Conservation (phyloP, 2,113 vertebrate species). For the Galeopterus variegatus region DNA sequence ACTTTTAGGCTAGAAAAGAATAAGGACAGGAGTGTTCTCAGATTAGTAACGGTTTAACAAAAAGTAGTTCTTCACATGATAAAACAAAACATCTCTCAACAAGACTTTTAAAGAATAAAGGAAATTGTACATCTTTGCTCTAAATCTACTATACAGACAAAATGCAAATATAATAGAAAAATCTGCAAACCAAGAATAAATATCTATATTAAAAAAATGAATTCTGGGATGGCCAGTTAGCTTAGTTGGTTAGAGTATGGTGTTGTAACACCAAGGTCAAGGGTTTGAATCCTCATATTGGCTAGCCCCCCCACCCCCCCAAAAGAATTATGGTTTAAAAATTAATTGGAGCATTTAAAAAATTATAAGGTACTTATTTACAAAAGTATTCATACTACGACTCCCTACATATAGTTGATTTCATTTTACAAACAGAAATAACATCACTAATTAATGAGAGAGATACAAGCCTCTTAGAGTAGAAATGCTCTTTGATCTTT, state of each 20-base stretch:
- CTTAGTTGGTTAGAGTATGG: no score
- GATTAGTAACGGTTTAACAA: not conserved
- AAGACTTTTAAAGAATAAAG: not conserved
- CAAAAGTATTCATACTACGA: not conserved
- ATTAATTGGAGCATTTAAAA: not conserved
- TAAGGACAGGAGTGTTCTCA: conserved; percentile 24
- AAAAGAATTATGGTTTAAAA: conserved; percentile 4
- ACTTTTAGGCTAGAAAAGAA: conserved; percentile 4
- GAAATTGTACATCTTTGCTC: not conserved
- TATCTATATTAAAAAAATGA: not conserved
- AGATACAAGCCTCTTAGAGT: not conserved
- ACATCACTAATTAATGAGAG: not conserved
- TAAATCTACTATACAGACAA: not conserved
- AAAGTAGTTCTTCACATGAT: conserved; percentile 24
- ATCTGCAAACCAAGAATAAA: not conserved
- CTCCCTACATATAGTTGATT: not conserved
- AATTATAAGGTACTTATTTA: not conserved
- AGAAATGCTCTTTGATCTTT: conserved; percentile 43
- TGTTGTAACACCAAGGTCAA: no score
- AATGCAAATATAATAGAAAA: not conserved
- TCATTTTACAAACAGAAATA: conserved; percentile 40
- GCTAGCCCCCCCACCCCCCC: no score
- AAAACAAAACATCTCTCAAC: not conserved
- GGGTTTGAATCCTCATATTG: no score
- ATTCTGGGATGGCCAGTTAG: no score